Conservation (phyloP, 2,113 vertebrate genomes). For the Turnix velox region DNA sequence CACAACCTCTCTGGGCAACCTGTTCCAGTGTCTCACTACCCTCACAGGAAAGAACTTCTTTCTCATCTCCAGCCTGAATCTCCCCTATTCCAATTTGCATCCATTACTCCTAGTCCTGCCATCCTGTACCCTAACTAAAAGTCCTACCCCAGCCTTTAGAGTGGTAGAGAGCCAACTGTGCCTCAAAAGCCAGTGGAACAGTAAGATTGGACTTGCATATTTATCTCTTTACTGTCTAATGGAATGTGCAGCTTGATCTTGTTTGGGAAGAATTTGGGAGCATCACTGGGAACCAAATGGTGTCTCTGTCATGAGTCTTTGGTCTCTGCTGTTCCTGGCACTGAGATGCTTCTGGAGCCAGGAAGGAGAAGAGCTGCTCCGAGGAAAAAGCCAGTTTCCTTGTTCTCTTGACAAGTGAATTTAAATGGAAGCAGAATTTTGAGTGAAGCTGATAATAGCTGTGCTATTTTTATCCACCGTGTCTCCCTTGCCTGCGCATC, state of each 20-base stretch:
- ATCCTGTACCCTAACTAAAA: no score
- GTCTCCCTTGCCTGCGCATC: slow-evolving; percentile 26
- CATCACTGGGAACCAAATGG: background rate
- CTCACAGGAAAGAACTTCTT: no score
- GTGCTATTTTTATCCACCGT: slow-evolving; percentile 13
- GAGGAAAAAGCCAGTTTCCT: background rate
- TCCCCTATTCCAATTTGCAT: no score
- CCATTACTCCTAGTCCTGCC: no score
- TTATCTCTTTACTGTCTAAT: background rate
- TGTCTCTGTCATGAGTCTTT: background rate
- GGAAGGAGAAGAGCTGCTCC: background rate
- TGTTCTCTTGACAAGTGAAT: background rate
- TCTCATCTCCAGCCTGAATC: no score
- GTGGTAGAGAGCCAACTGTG: no score
- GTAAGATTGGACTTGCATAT: background rate
- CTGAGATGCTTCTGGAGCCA: background rate
- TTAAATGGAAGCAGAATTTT: background rate
- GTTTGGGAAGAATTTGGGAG: background rate
- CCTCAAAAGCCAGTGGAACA: background rate
- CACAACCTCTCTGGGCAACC: no score
- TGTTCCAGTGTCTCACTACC: no score
- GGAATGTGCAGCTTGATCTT: background rate
- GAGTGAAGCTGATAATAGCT: background rate
- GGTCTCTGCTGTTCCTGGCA: background rate
- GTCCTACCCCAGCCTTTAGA: no score